Percentiles rank a stretch among this genome's conserved stretches.
These are phyloP conservation scores for Pogonocichla stellata DNA, from an alignment of 2,113 vertebrate species.

Conservation along the genomic window DNA sequence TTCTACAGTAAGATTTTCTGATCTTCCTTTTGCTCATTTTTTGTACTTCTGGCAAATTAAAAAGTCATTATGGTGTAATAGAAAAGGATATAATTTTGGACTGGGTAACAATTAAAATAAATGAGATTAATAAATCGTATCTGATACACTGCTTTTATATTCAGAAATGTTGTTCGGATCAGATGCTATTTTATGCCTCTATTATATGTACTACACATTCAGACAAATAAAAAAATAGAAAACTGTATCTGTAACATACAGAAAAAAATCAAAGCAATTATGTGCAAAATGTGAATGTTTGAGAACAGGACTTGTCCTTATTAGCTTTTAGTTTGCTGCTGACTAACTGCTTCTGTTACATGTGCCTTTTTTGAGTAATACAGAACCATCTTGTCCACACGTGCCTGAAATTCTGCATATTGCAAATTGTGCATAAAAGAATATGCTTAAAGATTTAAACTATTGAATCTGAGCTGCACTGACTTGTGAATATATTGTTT, in stretches of 20 bases:
- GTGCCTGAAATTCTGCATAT: not conserved
- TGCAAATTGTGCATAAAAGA: not conserved
- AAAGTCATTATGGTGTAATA: not conserved
- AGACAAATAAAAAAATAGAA: not conserved
- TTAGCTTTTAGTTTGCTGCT: not conserved
- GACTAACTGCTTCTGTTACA: not conserved
- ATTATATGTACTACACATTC: not conserved
- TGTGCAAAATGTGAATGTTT: not conserved
- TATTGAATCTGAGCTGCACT: not conserved
- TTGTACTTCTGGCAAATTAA: not conserved
- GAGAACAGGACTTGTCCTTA: not conserved
- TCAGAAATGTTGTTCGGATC: not conserved
- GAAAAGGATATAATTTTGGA: not conserved
- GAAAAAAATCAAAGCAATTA: not conserved
- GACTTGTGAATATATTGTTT: not conserved
- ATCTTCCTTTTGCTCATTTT: not conserved
- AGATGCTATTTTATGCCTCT: not conserved
- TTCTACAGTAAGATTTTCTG: not conserved
- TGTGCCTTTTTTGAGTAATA: not conserved
- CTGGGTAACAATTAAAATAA: slow-evolving; percentile 4
- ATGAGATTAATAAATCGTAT: not conserved
- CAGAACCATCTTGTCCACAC: not conserved
- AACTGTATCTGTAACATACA: not conserved
- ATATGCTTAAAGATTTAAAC: not conserved
- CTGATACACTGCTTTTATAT: not conserved